A percentile compares a stretch with the other conserved stretches of the same genome.
Conservation (phyloP, 1,140 invertebrate species). For the Ips nitidus region DNA sequence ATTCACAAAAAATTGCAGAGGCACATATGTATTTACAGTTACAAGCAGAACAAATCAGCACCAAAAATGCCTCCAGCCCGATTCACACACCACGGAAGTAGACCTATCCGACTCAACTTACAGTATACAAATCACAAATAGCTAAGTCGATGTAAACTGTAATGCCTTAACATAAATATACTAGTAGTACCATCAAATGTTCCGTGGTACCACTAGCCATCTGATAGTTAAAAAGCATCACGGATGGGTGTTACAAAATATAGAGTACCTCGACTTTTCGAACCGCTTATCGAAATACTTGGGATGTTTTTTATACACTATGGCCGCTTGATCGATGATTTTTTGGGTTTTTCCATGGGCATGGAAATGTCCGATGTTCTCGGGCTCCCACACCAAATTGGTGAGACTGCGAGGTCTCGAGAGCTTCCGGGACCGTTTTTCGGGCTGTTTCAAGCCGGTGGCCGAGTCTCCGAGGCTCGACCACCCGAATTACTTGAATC, state of each 20-base stretch:
- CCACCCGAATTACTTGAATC: slow-evolving; percentile 87
- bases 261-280: slow-evolving; percentile 44
- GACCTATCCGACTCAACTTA: slow-evolving; percentile 21
- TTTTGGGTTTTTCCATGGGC: slow-evolving; percentile 50
- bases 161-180: too few relatives aligned
- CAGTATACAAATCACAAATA: slow-evolving; percentile 41
- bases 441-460: slow-evolving; percentile 74
- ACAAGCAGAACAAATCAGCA: too few relatives aligned
- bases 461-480: slow-evolving; percentile 78
- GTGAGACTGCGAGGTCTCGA: slow-evolving; percentile 80
- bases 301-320: slow-evolving; percentile 49
- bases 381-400: slow-evolving; percentile 76
- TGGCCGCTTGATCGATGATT: slow-evolving; percentile 45
- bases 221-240: too few relatives aligned
- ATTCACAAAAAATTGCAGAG: too few relatives aligned
- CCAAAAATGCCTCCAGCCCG: too few relatives aligned
- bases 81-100: slow-evolving; percentile 11
- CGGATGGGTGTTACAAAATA: too few relatives aligned
- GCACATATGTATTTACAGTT: too few relatives aligned
- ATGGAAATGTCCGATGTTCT: too few relatives aligned
- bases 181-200: too few relatives aligned
- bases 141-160: slow-evolving; percentile 37
- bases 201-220: slow-evolving; percentile 38
- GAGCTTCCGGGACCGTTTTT: slow-evolving; percentile 75
- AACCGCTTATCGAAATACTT: slow-evolving; percentile 47